Evolutionary conservation across 2,888 invertebrate species (phyloP), one percentile per base, ranked within the genome.

Genomic region (Scaeva pyrastri): DNA sequence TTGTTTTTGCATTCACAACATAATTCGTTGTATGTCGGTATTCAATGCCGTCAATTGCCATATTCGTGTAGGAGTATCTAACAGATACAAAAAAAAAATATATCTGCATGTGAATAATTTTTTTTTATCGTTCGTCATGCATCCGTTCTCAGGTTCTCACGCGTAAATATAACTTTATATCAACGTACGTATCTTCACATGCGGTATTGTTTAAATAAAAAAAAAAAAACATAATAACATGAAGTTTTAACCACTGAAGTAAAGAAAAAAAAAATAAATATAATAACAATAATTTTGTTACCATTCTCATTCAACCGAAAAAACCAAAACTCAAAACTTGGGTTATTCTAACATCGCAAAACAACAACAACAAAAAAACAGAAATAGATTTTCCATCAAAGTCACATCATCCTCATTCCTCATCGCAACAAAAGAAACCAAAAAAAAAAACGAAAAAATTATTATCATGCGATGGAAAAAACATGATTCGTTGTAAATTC

Each of bases 131-230:
- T 62, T 82, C 82, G 86, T 86, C 82, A 86, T 86, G 86, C 86
- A 86, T 86, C 86, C 86, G 86, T 82, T 86, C 82, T 82, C 86
- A 77, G 82, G 72, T 86, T 86, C 86, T 86, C 86, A 86, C 81
- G 86, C 86, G 77, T 86, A 86, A 78, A 82, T 82, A 68, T 78
- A 68, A 75, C 50, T 72, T 52, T 5, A 66, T 43, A 66, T 43
- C 72, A 48, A 36, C n/a, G n/a, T n/a, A 76, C 72, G 72, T n/a
- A n/a, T 77, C 71, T 64, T 55, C 19, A 45, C 71, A 64, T 56
- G 14, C 45, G 12, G 45, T 36, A 66, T 76, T 43, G 43, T 31
- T 68, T 58, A 56, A 36, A 23, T 50, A 48, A n/a, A 50, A 55
- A 70, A 62, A 55, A 78, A 52, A 64, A 56, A 31, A 39, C 41